Base-by-base conservation (phyloP, 1,140 invertebrate species). In the Charaxes varanes region DNA sequence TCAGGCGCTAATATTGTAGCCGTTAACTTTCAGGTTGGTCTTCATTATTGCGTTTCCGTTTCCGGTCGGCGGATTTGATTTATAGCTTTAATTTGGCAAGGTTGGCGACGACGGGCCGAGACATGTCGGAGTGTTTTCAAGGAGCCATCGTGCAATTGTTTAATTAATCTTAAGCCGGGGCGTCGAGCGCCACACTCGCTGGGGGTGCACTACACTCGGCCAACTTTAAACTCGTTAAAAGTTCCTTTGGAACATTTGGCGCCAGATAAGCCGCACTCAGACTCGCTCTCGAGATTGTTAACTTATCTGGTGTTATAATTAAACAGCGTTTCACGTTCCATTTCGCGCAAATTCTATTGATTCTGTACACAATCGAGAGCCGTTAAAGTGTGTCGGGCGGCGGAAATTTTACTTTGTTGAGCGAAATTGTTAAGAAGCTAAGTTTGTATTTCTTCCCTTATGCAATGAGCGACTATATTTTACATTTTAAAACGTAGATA, bases 221-320 rank as follows among this genome's bases (percentile, higher is more conserved):
- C 71, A 78, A 80, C 76, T 80, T 78, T 80, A 78, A 82, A 82
- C 78, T 82, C 78, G 78, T 82, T 82, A 82, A 82, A 82, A 82
- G 71, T 80, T 82, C 66, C 73, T 72, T 78, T 74, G 78, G 71
- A 82, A 82, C 78, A 82, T 82, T 82, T 80, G 78, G 74, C 71
- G 71, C 77, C 65, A 74, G 73, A 82, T 82, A 82, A 80, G 73
- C 69, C 74, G 56, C 73, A 76, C 62, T 77, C 60, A 69, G 74
- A 77, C 63, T 71, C 46, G 61, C 62, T 69, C 73, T 66, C 61
- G 52, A 76, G 71, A 77, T 82, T 82, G 68, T 82, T 82, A 82
- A 82, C 73, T 77, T 76, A 79, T 79, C 69, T 70, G 62, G 55
- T 73, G 71, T 69, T 82, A 72, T 78, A 82, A 82, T 82, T 82